These are phyloP conservation scores for Ditula angustiorana DNA, from an alignment of 2,888 invertebrate species.

Conservation along the genomic window DNA sequence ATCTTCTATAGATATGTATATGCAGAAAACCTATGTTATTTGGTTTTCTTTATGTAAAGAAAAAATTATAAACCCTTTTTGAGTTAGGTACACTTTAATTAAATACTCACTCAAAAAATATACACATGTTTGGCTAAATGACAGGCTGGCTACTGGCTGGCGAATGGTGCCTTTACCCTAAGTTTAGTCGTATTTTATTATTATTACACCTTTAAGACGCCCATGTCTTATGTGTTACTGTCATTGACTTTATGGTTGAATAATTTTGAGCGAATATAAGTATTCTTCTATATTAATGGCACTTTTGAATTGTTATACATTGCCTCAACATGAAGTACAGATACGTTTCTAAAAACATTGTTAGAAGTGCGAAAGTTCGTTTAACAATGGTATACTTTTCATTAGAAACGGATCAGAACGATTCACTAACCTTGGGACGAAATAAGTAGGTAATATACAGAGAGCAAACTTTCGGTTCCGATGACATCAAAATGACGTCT, in stretches of 20 bases:
- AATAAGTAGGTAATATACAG: slow-evolving; percentile 10
- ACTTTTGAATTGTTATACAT: not conserved
- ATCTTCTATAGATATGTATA: too few species aligned
- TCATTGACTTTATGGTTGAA: not conserved
- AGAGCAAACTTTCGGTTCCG: too few species aligned
- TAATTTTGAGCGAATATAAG: too few species aligned
- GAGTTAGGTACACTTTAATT: too few species aligned
- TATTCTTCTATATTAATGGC: not conserved
- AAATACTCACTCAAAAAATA: too few species aligned
- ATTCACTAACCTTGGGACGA: slow-evolving; percentile 66
- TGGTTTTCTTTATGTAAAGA: too few species aligned
- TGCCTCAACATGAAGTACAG: not conserved
- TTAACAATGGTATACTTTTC: slow-evolving; percentile 41
- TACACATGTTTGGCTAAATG: too few species aligned
- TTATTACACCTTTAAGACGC: not conserved
- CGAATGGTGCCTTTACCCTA: not conserved
- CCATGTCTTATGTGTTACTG: not conserved
- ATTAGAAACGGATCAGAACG: slow-evolving; percentile 43
- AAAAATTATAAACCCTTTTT: too few species aligned
- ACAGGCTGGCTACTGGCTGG: not conserved
- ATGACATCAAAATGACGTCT: too few species aligned
- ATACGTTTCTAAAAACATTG: slow-evolving; percentile 19
- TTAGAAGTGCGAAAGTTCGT: slow-evolving; percentile 46
- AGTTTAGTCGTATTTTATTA: not conserved
- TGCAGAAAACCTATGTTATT: too few species aligned